These are phyloP conservation scores for Dicerorhinus sumatrensis DNA, from an alignment of 2,113 vertebrate genomes.

Conservation along the genomic window DNA sequence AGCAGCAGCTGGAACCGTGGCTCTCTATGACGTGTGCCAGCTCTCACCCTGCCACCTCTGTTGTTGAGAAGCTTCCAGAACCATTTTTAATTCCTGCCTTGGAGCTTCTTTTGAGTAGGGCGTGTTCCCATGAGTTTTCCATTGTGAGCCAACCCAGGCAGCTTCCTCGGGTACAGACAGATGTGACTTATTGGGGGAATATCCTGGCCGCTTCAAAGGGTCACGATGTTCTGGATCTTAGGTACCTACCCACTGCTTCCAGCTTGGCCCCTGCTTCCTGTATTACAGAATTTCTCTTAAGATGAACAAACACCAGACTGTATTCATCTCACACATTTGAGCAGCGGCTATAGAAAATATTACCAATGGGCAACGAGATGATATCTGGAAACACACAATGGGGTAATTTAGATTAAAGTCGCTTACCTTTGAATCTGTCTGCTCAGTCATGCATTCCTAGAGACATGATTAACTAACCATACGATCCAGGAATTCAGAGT, in stretches of 20 bases:
- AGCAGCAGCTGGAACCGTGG: background rate
- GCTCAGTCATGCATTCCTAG: conserved; percentile 59
- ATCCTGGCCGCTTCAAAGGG: background rate
- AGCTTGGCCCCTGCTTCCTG: background rate
- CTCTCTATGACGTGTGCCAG: background rate
- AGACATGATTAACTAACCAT: conserved; percentile 68
- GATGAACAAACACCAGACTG: background rate
- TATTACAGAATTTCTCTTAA: background rate
- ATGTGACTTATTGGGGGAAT: background rate
- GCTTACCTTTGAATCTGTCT: conserved; percentile 66
- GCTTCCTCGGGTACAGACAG: background rate
- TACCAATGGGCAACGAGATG: conserved; percentile 36
- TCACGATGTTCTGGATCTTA: background rate
- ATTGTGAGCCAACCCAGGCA: background rate
- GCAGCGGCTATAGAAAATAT: conserved; percentile 52
- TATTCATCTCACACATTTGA: conserved; percentile 18
- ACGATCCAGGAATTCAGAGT: conserved; percentile 55
- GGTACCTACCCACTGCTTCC: background rate
- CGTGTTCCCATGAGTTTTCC: background rate
- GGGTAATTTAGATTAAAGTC: conserved; percentile 62
- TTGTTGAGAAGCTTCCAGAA: conserved; percentile 36
- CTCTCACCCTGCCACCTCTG: background rate
- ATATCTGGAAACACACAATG: conserved; percentile 65
- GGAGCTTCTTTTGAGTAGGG: background rate
- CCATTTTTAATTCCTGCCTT: background rate